Conservation (phyloP, 2,797 vertebrate species). For the Poeciliopsis turneri region DNA sequence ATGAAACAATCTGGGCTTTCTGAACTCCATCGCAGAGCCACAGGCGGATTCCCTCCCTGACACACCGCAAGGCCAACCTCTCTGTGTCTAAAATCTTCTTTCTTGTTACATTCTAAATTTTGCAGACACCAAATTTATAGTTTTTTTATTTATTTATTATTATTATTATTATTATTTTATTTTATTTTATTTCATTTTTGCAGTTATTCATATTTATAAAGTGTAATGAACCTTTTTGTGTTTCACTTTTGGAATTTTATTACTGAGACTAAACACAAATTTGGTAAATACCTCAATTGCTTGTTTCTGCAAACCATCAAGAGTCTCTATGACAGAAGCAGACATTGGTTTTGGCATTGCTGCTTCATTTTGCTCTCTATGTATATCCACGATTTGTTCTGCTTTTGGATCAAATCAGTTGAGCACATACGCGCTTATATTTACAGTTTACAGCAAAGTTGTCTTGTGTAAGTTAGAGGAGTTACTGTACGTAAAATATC, state of each 20-base stretch:
- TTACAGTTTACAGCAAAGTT: neutral
- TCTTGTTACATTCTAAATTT: neutral
- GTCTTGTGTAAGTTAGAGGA: slow-evolving; percentile 29
- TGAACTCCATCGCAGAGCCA: neutral
- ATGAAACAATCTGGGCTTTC: neutral
- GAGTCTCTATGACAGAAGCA: neutral
- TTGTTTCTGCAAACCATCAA: neutral
- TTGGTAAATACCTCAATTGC: neutral
- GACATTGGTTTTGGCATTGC: neutral
- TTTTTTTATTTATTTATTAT: neutral
- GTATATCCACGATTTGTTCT: neutral
- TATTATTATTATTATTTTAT: too few relatives aligned
- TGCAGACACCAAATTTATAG: neutral
- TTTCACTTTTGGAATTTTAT: neutral
- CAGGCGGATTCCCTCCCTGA: neutral
- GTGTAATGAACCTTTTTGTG: neutral
- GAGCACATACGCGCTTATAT: neutral
- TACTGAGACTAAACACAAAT: neutral
- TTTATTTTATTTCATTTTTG: too few relatives aligned
- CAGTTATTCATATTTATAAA: neutral
- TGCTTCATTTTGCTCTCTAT: neutral
- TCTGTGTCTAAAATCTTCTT: neutral
- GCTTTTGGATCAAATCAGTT: neutral
- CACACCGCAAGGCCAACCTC: neutral
- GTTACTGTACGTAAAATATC: neutral